phyloP scores from a whole-genome alignment of 2,797 vertebrate genomes.

The Semotilus atromaculatus region DNA sequence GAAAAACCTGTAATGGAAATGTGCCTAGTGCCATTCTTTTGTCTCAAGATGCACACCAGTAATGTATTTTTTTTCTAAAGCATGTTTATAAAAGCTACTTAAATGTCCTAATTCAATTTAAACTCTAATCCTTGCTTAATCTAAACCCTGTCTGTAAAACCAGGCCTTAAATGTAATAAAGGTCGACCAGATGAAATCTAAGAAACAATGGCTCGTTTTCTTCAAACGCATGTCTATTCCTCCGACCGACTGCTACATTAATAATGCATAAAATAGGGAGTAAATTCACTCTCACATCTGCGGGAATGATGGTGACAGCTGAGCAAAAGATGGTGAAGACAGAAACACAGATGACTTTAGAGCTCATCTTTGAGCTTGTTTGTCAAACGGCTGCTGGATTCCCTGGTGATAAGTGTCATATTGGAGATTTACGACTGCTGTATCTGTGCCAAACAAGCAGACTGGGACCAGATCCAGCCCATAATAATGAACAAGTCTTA shows the following conservation, averaged over 20 bases:
- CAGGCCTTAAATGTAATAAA: not conserved
- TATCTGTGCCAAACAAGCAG: constrained; percentile 64
- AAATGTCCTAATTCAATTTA: too few relatives aligned
- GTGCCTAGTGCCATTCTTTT: too few relatives aligned
- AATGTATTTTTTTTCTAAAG: too few relatives aligned
- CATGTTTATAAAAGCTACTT: too few relatives aligned
- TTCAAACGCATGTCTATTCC: not conserved
- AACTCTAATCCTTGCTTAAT: too few relatives aligned
- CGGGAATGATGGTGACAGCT: not conserved
- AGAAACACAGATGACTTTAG: not conserved
- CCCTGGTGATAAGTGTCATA: constrained; percentile 72
- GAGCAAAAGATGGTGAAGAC: not conserved
- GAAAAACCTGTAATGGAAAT: too few relatives aligned
- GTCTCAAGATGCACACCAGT: too few relatives aligned
- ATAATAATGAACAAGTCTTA: constrained; percentile 72
- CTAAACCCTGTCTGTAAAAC: too few relatives aligned
- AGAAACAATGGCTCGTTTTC: not conserved
- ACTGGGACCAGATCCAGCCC: constrained; percentile 71
- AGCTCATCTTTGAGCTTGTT: constrained; percentile 15
- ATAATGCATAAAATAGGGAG: not conserved
- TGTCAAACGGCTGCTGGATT: constrained; percentile 60
- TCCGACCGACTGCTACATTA: not conserved
- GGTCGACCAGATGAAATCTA: not conserved
- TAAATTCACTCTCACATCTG: not conserved
- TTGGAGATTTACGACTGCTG: constrained; percentile 64